Percentiles rank a stretch among this genome's conserved stretches.
These are phyloP conservation scores for Epinephelus coioides DNA, from an alignment of 2,797 vertebrate genomes.

Conservation along the genomic window DNA sequence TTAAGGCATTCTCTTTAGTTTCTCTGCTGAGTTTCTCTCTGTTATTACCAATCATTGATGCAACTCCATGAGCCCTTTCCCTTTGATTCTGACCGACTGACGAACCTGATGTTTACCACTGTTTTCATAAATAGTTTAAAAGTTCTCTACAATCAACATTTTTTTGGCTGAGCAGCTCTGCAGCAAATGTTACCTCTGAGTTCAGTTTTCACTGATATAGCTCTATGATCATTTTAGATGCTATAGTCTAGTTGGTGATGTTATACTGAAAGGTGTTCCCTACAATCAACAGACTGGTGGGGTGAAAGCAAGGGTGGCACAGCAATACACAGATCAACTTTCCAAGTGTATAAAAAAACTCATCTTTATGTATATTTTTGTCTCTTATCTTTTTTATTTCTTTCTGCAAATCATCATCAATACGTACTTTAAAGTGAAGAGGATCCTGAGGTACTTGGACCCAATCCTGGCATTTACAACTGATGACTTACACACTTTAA, in stretches of 20 bases:
- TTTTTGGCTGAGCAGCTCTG: neutral
- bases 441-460: neutral
- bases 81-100: conserved; percentile 29
- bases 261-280: neutral
- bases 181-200: neutral
- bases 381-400: neutral
- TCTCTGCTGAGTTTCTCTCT: conserved; percentile 3
- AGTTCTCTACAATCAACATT: neutral
- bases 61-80: neutral
- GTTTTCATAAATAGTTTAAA: conserved; percentile 17
- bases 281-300: no score
- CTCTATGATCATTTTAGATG: neutral
- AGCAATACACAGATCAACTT: no score
- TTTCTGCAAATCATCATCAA: neutral
- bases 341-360: no score
- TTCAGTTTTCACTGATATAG: neutral
- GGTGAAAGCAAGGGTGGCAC: neutral
- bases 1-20: conserved; percentile 25
- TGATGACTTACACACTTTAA: conserved; percentile 25
- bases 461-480: conserved; percentile 1
- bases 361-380: no score
- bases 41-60: conserved; percentile 9
- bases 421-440: neutral
- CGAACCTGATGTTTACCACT: conserved; percentile 10
- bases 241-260: no score